These are phyloP conservation scores for Gallinago nigripennis DNA, from an alignment of 2,797 vertebrate genomes.

Conservation along the genomic window DNA sequence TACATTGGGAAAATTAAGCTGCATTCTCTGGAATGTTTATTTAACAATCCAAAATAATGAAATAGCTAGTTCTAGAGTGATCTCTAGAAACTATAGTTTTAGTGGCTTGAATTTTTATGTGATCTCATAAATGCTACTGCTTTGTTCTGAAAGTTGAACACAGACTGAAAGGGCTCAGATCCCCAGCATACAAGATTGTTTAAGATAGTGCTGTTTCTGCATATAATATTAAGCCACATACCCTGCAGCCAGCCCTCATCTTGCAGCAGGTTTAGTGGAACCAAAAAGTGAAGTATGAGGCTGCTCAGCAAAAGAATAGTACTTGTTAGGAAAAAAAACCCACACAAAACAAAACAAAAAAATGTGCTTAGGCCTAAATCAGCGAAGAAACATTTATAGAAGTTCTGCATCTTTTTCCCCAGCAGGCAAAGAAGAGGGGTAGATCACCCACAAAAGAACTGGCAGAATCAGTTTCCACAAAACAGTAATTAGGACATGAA, in stretches of 20 bases:
- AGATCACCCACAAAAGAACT: neutral
- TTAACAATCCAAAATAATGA: neutral
- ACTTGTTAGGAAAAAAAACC: neutral
- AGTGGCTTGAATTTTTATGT: neutral
- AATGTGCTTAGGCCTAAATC: neutral
- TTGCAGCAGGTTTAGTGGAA: neutral
- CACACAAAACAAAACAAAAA: neutral
- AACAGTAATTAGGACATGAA: neutral
- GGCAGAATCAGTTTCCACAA: neutral
- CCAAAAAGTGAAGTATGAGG: neutral
- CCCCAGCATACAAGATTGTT: neutral
- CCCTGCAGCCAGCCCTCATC: neutral
- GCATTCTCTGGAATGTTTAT: neutral
- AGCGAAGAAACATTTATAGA: neutral
- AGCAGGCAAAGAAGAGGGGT: neutral
- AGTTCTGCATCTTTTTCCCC: neutral
- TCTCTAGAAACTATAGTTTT: neutral
- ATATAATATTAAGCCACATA: neutral
- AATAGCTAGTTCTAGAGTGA: neutral
- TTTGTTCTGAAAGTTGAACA: neutral
- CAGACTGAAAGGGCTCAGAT: neutral
- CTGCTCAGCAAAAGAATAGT: neutral
- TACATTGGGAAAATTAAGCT: neutral
- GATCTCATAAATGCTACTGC: neutral
- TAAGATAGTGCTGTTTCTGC: neutral